A percentile compares a stretch with the other conserved stretches of the same genome.
These are phyloP conservation scores for Stenurella melanura DNA, from an alignment of 2,888 invertebrate genomes.

Conservation along the genomic window DNA sequence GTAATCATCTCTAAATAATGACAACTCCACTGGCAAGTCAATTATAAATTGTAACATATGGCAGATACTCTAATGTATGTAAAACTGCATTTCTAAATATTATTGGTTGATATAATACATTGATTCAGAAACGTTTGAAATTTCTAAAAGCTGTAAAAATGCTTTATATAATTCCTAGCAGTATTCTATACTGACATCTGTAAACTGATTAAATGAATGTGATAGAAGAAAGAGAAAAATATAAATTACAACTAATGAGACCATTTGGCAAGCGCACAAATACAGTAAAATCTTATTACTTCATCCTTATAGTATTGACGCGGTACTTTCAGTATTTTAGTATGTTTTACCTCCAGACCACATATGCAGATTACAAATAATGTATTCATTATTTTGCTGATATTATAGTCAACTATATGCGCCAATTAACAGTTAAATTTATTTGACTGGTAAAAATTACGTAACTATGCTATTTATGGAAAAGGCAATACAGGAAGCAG, in stretches of 20 bases:
- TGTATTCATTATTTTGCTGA: no score
- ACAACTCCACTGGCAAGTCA: no score
- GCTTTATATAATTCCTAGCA: background rate
- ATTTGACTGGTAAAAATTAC: background rate
- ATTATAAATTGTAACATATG: no score
- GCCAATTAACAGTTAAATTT: background rate
- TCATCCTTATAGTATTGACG: background rate
- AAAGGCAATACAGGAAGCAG: background rate
- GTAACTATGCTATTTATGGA: background rate
- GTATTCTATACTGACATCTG: background rate
- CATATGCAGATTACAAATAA: no score
- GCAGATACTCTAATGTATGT: no score
- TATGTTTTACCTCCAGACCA: background rate
- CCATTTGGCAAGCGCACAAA: background rate
- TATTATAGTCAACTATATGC: no score
- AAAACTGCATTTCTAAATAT: no score
- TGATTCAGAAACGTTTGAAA: background rate
- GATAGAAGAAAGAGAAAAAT: background rate
- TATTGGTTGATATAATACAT: no score
- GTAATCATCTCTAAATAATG: no score
- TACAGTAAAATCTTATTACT: background rate
- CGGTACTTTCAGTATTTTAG: background rate
- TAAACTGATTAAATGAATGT: background rate
- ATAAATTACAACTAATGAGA: background rate
- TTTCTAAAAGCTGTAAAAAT: background rate